Base-by-base conservation (phyloP, 2,113 vertebrate species). In the Zosterops hypoxanthus region DNA sequence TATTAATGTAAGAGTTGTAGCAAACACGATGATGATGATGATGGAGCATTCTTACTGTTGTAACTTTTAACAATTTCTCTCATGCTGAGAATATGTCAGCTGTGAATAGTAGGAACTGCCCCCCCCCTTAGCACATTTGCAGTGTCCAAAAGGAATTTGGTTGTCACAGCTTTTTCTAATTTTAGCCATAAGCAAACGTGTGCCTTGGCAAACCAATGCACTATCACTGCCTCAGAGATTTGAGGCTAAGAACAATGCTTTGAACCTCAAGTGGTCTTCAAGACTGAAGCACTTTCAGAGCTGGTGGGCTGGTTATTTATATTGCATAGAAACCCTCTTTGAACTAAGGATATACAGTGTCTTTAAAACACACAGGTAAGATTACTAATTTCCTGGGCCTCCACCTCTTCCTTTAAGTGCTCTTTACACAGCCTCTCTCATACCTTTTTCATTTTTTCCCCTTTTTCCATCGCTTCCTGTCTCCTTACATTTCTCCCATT, bases 211-310 rank as follows among this genome's bases (percentile, higher is more conserved):
- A 94, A 95, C 46, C 86, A 46, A 57, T 13, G 52, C 59, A 59
- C 25, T 65, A 82, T 57, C 81, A 3, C 60, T 29, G 49, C 60
- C 69, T 82, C 65, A 41, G 2, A 68, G 55, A 59, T 75, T n/a
- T 63, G 9, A 82, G 13, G 39, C 82, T 75, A 66, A 70, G 44
- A 86, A 69, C 47, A 91, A 39, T 12, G 78, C 95, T 96, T 94
- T 96, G 93, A 97, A 96, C 71, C 75, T 96, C 56, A 90, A 97
- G 95, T 81, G 92, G 52, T 83, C 92, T 95, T 87, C 55, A 73
- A 59, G 75, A 77, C 78, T 66, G 34, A 90, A 88, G 92, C 66
- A 64, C 82, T 93, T 92, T 57, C 0, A 0, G 79, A 91, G 68
- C 72, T 52, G 61, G 50, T 36, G 66, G 64, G 47, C 36, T 65